These are phyloP conservation scores for Crotophaga sulcirostris DNA, from an alignment of 2,113 vertebrate genomes.

Conservation along the genomic window DNA sequence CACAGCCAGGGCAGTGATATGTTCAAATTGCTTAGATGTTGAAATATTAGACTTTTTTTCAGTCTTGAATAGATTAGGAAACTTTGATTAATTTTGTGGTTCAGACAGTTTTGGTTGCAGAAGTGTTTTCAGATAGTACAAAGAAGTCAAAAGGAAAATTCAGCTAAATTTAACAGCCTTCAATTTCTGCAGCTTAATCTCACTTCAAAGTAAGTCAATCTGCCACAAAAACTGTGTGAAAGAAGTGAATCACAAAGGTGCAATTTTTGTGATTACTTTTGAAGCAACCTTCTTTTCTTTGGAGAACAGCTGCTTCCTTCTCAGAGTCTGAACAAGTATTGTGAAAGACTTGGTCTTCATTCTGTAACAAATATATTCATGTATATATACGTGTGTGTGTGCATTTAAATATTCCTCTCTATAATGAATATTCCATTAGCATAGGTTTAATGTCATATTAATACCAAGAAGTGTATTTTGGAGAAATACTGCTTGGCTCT, in stretches of 20 bases:
- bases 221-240: not conserved
- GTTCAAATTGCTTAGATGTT: not conserved
- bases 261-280: not conserved
- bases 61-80: not conserved
- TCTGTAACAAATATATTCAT: not conserved
- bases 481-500: not conserved
- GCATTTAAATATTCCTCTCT: not conserved
- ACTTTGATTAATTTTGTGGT: not conserved
- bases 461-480: not conserved
- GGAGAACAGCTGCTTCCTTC: not conserved
- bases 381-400: fast-evolving
- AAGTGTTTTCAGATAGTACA: not conserved
- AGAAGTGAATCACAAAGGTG: not conserved
- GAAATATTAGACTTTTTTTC: not conserved
- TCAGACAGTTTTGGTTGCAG: not conserved
- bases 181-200: not conserved
- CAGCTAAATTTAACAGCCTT: not conserved
- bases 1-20: not conserved
- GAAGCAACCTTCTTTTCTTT: not conserved
- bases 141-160: not conserved
- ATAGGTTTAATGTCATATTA: not conserved
- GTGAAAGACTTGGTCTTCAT: not conserved
- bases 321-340: not conserved
- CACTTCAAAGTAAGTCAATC: not conserved
- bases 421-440: not conserved